phyloP scores from a whole-genome alignment of 2,888 invertebrate species.

The Tetheella fluctuosa region DNA sequence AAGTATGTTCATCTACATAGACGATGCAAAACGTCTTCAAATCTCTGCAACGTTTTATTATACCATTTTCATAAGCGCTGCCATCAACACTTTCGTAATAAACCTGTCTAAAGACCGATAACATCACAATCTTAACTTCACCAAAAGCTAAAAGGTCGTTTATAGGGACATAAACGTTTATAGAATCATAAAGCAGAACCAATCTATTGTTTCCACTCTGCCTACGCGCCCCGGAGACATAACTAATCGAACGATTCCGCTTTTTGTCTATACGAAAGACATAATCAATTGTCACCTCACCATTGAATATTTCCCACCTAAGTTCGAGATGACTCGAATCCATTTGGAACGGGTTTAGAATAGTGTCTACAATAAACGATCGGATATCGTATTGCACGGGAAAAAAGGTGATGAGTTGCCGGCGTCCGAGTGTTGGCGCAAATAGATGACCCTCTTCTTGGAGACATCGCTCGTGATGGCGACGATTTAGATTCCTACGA shows the following conservation, averaged over 20 bases:
- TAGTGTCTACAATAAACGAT: conserved; percentile 73
- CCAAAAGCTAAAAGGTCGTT: conserved; percentile 79
- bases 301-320: conserved; percentile 72
- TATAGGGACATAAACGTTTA: conserved; percentile 82
- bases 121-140: conserved; percentile 72
- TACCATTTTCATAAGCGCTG: conserved; percentile 57
- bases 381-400: conserved; percentile 78
- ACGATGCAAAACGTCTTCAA: neutral
- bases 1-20: neutral
- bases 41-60: conserved; percentile 1
- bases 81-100: conserved; percentile 69
- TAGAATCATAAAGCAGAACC: conserved; percentile 81
- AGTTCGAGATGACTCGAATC: conserved; percentile 67
- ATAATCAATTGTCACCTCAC: conserved; percentile 81
- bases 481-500: conserved; percentile 57
- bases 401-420: conserved; percentile 81
- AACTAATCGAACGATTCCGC: conserved; percentile 79
- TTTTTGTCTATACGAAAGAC: conserved; percentile 75
- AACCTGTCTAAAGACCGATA: conserved; percentile 72
- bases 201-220: conserved; percentile 78
- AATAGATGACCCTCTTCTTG: conserved; percentile 62
- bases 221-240: conserved; percentile 76
- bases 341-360: conserved; percentile 76
- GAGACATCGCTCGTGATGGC: conserved; percentile 55
- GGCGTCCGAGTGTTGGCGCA: conserved; percentile 63